Base-by-base conservation (phyloP, 2,113 vertebrate genomes). In the Leptobrachium ailaonicum region DNA sequence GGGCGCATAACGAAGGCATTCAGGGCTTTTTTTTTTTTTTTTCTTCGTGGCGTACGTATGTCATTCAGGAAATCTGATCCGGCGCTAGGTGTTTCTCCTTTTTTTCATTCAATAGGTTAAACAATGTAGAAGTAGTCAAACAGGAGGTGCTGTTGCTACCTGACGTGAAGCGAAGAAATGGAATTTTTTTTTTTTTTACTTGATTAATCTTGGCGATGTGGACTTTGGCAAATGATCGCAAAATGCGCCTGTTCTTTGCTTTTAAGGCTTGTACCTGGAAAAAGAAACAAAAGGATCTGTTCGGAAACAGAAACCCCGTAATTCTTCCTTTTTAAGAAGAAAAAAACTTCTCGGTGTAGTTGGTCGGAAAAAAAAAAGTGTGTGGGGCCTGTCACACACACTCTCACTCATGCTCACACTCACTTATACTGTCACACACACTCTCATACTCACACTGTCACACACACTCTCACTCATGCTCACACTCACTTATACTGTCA, bases 181-280 rank as follows among this genome's bases (percentile, higher is more conserved):
- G 75, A 69, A 64, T 76, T 44, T 82, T 64, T 44, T 10, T 83
- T 73, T 80, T 76, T 44, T 82, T 64, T 44, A 12, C 83, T 73
- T 80, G 82, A 85, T 79, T 84, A 83, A 85, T 79, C 79, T 83
- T 76, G 77, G 85, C 41, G 79, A 84, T 77, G 82, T 20, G 75
- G 82, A 82, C 77, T 77, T 86, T 41, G 9, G 66, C 79, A 79
- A 79, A 84, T 73, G 71, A 80, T 45, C 78, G 66, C 71, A 58
- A 58, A 80, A 68, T 66, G 41, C 45, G 63, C 66, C 71, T 45
- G 53, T 68, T 75, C 79, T 81, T 75, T 81, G 75, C 79, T 81
- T 75, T 81, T 62, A 81, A 81, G 79, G 72, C 79, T 81, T 69
- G 79, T 75, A 81, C 71, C 79, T 81, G 79, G 79, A 81, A 81